Conservation (phyloP, 2,888 invertebrate genomes). For the Lumbricus terrestris region DNA sequence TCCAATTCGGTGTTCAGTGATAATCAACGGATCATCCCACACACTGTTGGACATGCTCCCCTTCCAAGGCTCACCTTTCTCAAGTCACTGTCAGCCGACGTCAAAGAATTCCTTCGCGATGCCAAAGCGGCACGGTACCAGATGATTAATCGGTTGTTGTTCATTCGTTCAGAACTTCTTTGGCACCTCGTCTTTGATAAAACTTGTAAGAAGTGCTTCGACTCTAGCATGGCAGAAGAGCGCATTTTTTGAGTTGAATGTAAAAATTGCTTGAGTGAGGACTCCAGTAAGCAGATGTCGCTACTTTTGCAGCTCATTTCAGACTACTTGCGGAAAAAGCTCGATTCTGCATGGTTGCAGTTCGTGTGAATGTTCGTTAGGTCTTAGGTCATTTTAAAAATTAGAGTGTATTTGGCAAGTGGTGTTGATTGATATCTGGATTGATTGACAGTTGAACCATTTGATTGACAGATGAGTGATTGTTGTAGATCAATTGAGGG, state of each 20-base stretch:
- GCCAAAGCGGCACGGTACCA: background rate
- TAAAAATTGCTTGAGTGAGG: no score
- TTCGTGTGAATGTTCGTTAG: no score
- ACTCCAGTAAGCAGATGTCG: no score
- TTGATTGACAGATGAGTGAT: background rate
- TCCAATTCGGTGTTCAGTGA: background rate
- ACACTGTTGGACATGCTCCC: background rate
- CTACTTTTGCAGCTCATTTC: no score
- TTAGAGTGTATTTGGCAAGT: no score
- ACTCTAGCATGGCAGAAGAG: no score
- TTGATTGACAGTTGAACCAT: background rate
- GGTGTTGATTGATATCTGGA: background rate
- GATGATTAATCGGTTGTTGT: background rate
- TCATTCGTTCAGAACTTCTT: no score
- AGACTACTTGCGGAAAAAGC: no score
- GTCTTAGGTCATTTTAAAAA: background rate
- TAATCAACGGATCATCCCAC: background rate
- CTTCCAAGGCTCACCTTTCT: background rate
- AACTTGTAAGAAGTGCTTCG: no score
- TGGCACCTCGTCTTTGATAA: no score
- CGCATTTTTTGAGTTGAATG: no score
- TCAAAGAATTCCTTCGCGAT: background rate
- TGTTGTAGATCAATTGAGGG: constrained; percentile 71
- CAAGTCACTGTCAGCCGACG: background rate
- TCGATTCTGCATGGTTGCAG: no score